A percentile compares a stretch with the other conserved stretches of the same genome.
phyloP scores from a whole-genome alignment of 2,888 invertebrate genomes.

The Hyalella azteca region DNA sequence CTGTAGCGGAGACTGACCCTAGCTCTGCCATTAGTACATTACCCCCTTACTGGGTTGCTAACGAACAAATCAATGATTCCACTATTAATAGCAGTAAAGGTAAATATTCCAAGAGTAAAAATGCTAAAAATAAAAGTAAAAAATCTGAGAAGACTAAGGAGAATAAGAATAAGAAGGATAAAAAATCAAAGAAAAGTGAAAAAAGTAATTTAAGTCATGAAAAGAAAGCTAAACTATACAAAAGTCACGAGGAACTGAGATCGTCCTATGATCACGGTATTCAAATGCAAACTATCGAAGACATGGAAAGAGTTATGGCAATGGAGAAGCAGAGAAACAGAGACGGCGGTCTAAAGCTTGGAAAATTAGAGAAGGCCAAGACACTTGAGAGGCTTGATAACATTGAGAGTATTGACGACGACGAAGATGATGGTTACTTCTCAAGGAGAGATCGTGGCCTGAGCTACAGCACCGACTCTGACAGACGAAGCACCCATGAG shows the following conservation, averaged over 20 bases:
- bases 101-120: constrained; percentile 31
- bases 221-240: constrained; percentile 25
- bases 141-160: neutral
- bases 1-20: neutral
- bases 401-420: constrained; percentile 20
- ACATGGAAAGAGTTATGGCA: constrained; percentile 18
- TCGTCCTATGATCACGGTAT: constrained; percentile 7
- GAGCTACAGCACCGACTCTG: neutral
- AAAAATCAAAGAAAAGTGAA: constrained; percentile 17
- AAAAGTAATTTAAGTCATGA: constrained; percentile 19
- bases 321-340: constrained; percentile 15
- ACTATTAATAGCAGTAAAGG: constrained; percentile 2
- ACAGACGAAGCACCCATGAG: constrained; percentile 25
- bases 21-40: neutral
- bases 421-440: constrained; percentile 19
- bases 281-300: constrained; percentile 15
- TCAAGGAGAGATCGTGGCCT: neutral
- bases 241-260: constrained; percentile 34
- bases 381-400: constrained; percentile 34
- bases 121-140: constrained; percentile 32
- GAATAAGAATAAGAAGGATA: constrained; percentile 32
- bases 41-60: neutral
- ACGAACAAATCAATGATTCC: neutral
- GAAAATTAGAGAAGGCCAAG: constrained; percentile 32
- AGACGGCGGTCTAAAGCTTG: neutral